phyloP scores from a whole-genome alignment of 2,888 invertebrate species.

The Trypoxylon attenuatum region DNA sequence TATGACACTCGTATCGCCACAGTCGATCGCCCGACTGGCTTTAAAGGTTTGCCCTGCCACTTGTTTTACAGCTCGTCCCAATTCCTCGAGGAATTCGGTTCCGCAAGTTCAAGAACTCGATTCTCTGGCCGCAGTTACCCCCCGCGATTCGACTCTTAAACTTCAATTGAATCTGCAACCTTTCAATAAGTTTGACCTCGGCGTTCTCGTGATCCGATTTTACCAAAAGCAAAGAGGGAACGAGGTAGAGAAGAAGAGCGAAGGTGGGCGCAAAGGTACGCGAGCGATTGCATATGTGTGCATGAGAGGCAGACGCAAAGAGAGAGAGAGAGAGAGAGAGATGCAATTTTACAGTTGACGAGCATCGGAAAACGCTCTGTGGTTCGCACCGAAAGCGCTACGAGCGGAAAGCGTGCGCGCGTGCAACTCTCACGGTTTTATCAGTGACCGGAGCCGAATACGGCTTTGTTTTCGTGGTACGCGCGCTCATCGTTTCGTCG shows the following conservation, averaged over 20 bases:
- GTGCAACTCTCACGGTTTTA: too few species aligned
- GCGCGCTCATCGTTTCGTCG: background rate
- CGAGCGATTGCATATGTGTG: too few species aligned
- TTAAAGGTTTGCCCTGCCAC: conserved; percentile 8
- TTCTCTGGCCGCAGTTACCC: conserved; percentile 31
- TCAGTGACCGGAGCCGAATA: too few species aligned
- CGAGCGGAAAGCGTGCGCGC: too few species aligned
- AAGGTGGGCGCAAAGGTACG: too few species aligned
- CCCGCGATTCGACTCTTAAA: conserved; percentile 31
- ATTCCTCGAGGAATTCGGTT: conserved; percentile 35
- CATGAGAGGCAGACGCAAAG: too few species aligned
- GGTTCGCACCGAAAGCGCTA: conserved; percentile 8
- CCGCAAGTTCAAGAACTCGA: conserved; percentile 47
- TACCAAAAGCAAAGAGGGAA: too few species aligned
- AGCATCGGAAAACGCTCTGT: conserved; percentile 1
- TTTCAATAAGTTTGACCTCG: conserved; percentile 32
- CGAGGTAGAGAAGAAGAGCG: too few species aligned
- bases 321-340: conserved; percentile 1
- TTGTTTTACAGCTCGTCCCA: conserved; percentile 21
- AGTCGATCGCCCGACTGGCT: conserved; percentile 9
- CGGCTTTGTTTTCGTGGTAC: background rate
- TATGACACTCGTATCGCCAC: background rate
- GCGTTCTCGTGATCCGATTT: conserved; percentile 13
- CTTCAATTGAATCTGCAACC: conserved; percentile 44
- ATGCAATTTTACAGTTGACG: conserved; percentile 24